A percentile compares a stretch with the other conserved stretches of the same genome.
Conservation (phyloP, 2,113 vertebrate species). For the Pollachius pollachius region DNA sequence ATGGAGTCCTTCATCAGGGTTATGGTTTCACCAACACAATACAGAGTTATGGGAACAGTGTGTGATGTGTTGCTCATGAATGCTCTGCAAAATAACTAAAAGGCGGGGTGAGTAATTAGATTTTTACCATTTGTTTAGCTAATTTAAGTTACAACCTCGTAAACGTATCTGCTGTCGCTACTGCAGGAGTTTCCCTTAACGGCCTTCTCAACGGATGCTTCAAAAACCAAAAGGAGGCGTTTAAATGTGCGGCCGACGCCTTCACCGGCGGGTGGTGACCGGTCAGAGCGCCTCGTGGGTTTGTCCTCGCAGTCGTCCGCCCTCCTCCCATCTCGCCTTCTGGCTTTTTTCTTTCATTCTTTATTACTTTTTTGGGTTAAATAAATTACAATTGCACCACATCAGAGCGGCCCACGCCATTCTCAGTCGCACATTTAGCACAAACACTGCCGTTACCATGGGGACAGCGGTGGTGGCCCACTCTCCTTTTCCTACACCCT, state of each 20-base stretch:
- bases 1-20: too few relatives aligned
- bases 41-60: too few relatives aligned
- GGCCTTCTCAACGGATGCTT: slow-evolving; percentile 28
- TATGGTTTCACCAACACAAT: too few relatives aligned
- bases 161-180: slow-evolving; percentile 47
- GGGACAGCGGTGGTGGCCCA: slow-evolving; percentile 3
- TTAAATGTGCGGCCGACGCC: slow-evolving; percentile 27
- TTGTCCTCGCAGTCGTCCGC: background rate
- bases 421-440: slow-evolving; percentile 6
- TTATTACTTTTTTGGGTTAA: slow-evolving; percentile 5
- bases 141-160: slow-evolving; percentile 39
- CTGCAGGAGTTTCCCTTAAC: slow-evolving; percentile 39
- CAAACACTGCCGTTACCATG: slow-evolving; percentile 41
- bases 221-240: slow-evolving; percentile 37
- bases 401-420: slow-evolving; percentile 23
- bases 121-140: slow-evolving; percentile 46
- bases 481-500: slow-evolving; percentile 27
- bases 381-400: slow-evolving; percentile 32
- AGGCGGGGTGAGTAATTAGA: background rate
- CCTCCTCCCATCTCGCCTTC: slow-evolving; percentile 9
- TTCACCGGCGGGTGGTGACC: too few relatives aligned
- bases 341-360: background rate
- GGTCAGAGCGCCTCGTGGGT: slow-evolving; percentile 8
- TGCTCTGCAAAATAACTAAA: background rate
- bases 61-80: too few relatives aligned